Conservation (phyloP, 2,797 vertebrate genomes). For the Gastrophryne carolinensis region DNA sequence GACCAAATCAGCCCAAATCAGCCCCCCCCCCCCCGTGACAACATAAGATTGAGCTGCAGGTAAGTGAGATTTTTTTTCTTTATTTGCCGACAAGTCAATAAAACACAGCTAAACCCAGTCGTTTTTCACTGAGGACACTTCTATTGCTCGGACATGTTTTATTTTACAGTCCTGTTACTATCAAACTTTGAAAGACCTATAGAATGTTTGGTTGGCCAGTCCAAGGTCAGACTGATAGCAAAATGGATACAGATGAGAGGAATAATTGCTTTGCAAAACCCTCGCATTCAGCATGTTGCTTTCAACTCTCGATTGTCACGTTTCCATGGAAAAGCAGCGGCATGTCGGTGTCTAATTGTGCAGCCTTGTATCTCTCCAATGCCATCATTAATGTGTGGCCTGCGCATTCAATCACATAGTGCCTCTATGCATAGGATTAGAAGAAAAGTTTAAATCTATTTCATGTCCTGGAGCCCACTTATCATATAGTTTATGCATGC, state of each 20-base stretch:
- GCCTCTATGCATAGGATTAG: slow-evolving; percentile 25
- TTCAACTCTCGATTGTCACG: slow-evolving; percentile 18
- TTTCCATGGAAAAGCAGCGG: slow-evolving; percentile 28
- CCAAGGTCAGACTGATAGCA: slow-evolving; percentile 17
- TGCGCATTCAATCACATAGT: slow-evolving; percentile 24
- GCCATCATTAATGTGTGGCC: slow-evolving; percentile 34
- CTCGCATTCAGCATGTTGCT: slow-evolving; percentile 9
- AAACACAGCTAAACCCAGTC: too few species aligned
- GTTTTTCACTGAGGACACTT: too few species aligned
- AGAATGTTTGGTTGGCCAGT: not conserved
- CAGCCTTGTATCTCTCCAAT: slow-evolving; percentile 36
- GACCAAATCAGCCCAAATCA: too few species aligned
- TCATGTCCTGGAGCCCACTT: slow-evolving; percentile 21
- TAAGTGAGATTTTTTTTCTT: too few species aligned
- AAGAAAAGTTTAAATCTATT: slow-evolving; percentile 7
- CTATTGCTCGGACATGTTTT: too few species aligned
- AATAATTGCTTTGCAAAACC: slow-evolving; percentile 36
- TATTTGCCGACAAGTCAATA: too few species aligned
- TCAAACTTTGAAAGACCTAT: not conserved
- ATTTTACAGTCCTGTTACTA: not conserved
- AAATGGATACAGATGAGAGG: slow-evolving; percentile 33
- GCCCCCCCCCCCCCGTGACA: too few species aligned
- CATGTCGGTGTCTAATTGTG: slow-evolving; percentile 31
- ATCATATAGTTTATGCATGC: slow-evolving; percentile 29
- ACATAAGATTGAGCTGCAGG: too few species aligned